Percentiles rank a stretch among this genome's conserved stretches.
These are phyloP conservation scores for Megaceryle maxima DNA, from an alignment of 2,113 vertebrate genomes.

Conservation along the genomic window DNA sequence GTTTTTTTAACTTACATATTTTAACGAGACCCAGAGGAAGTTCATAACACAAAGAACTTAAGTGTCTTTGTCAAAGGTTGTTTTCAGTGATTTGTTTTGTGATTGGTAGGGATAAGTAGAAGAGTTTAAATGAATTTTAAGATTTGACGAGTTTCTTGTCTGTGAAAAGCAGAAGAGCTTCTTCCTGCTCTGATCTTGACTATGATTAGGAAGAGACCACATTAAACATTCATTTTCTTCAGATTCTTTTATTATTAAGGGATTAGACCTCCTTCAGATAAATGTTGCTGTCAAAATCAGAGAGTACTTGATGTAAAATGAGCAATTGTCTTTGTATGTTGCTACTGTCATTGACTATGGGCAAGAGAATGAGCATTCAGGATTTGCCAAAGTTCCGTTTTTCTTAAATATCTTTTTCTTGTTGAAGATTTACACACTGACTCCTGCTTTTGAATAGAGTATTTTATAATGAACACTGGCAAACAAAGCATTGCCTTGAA, in stretches of 20 bases:
- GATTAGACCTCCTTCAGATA: slow-evolving; percentile 14
- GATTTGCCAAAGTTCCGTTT: background rate
- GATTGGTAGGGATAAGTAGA: background rate
- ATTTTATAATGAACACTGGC: background rate
- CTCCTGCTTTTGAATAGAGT: background rate
- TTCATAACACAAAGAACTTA: background rate
- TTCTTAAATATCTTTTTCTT: background rate
- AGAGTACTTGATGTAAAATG: background rate
- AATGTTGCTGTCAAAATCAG: slow-evolving; percentile 13
- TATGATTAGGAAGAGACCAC: background rate
- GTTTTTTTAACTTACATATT: background rate
- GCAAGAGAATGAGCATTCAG: background rate
- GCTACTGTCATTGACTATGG: background rate
- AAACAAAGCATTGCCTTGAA: background rate
- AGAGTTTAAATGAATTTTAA: background rate
- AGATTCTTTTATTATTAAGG: slow-evolving; percentile 15
- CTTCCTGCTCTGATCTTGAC: background rate
- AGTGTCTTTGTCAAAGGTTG: background rate
- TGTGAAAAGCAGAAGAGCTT: background rate
- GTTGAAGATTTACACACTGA: background rate
- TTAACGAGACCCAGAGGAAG: background rate
- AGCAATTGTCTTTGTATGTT: background rate
- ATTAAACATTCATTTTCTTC: slow-evolving; percentile 44
- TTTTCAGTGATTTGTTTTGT: background rate
- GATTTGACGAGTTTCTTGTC: background rate